Percentiles rank a stretch among this genome's conserved stretches.
phyloP scores from a whole-genome alignment of 2,113 vertebrate species.

The Anser brachyrhynchus region DNA sequence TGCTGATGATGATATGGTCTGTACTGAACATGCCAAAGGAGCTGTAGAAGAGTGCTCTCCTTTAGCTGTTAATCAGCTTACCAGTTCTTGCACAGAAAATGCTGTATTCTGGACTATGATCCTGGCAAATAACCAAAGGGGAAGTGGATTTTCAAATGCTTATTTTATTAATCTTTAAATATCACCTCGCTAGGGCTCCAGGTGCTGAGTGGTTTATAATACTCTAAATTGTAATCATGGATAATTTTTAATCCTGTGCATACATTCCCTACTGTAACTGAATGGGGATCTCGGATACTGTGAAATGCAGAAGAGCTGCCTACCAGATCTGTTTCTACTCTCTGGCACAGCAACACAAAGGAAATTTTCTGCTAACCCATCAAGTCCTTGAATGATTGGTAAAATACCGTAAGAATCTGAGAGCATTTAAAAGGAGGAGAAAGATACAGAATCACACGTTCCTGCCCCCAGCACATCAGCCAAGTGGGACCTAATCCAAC shows the following conservation, averaged over 20 bases:
- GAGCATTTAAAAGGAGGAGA: slow-evolving; percentile 47
- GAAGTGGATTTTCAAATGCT: slow-evolving; percentile 71
- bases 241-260: slow-evolving; percentile 67
- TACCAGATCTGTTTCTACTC: slow-evolving; percentile 1
- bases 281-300: background rate
- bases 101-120: slow-evolving; percentile 53
- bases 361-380: slow-evolving; percentile 57
- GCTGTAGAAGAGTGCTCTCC: background rate
- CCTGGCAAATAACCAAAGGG: slow-evolving; percentile 62
- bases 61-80: slow-evolving; percentile 65
- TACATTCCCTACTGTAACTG: slow-evolving; percentile 29
- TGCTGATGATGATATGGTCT: background rate
- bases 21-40: background rate
- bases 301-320: slow-evolving; percentile 45
- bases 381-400: slow-evolving; percentile 54
- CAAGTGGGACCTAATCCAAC: slow-evolving; percentile 66
- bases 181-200: slow-evolving; percentile 16
- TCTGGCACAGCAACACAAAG: slow-evolving; percentile 46
- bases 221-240: slow-evolving; percentile 64
- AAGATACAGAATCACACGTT: slow-evolving; percentile 51
- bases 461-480: slow-evolving; percentile 43
- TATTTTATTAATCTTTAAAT: slow-evolving; percentile 71
- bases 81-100: slow-evolving; percentile 23
- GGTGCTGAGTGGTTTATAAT: slow-evolving; percentile 72
- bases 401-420: slow-evolving; percentile 37